Evolutionary conservation across 2,888 invertebrate genomes (phyloP), one percentile per base, ranked within the genome.

Genomic region (Adelphocoris suturalis): DNA sequence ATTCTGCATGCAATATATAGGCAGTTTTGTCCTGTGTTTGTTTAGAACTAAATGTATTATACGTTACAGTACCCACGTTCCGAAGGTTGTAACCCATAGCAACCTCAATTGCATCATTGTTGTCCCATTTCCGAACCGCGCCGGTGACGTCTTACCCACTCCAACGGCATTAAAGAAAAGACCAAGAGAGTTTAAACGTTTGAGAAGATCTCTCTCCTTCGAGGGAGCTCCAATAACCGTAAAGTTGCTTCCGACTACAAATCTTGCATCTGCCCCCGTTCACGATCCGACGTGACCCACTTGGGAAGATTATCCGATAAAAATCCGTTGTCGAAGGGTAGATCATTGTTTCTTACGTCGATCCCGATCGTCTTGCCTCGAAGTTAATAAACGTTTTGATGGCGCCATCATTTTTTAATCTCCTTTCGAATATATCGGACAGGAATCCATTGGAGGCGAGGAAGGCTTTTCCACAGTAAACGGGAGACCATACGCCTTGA

Each of bases 261-360:
- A 61, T 61, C 61, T 61, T 19, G n/a, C 61, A 61, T 61, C 61
- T 61, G 61, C 19, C 61, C 61, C 61, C 61, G 61, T n/a, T 61
- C 61, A 14, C 61, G 61, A 61, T n/a, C 61, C 61, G 52, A 52
- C 52, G 61, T 19, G 61, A 61, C 61, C 61, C 19, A 61, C 61
- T 61, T 61, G 61, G 61, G 19, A 16, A 19, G 52, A 52, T 52
- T 61, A 16, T 61, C 61, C 61, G 61, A 61, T 61, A 61, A 61
- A 61, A 52, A 61, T 61, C 61, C 61, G n/a, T 61, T 61, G 61
- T 61, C n/a, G 61, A 19, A 19, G 61, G n/a, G n/a, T 61, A 37
- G 37, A 19, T 61, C 61, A 61, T 61, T 61, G 61, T 61, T 16
- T 12, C 37, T 52, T 16, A 2, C 52, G 52, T 52, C 52, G 52